Evolutionary conservation across 2,113 vertebrate species (phyloP).

Genomic region (Cettia cetti): DNA sequence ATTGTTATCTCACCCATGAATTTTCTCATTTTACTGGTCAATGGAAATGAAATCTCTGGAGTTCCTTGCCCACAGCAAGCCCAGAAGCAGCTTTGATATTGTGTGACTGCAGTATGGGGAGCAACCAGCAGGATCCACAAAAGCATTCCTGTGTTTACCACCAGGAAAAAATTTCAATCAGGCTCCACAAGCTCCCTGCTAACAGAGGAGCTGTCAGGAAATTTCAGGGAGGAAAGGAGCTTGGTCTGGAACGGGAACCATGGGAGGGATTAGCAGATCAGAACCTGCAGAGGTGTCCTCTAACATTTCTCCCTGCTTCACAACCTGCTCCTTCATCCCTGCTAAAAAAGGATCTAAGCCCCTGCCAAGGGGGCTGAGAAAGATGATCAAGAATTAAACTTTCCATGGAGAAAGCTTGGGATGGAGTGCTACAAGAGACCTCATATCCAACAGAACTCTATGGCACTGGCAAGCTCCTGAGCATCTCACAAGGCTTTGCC

Average conservation of each 20-base stretch:
- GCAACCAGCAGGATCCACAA: accelerated
- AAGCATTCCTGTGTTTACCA: background rate
- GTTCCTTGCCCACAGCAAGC: background rate
- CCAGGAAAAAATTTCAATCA: background rate
- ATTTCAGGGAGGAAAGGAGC: background rate
- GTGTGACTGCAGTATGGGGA: background rate
- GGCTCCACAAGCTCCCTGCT: background rate
- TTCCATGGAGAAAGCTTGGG: background rate
- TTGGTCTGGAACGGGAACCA: background rate
- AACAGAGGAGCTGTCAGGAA: background rate
- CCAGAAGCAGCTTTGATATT: background rate
- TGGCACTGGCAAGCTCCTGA: background rate
- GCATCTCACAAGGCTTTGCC: background rate
- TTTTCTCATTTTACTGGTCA: background rate
- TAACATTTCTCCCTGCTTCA: background rate
- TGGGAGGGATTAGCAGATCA: background rate
- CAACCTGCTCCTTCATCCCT: background rate
- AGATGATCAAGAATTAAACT: background rate
- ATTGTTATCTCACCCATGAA: background rate
- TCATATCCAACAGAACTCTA: background rate
- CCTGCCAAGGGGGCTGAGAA: background rate
- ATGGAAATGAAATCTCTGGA: background rate
- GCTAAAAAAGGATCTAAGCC: background rate
- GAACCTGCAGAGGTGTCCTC: background rate
- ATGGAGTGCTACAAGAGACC: background rate